Evolutionary conservation across 92 coral and sea anemone species (phyloP).

Genomic region (Porites divaricata): DNA sequence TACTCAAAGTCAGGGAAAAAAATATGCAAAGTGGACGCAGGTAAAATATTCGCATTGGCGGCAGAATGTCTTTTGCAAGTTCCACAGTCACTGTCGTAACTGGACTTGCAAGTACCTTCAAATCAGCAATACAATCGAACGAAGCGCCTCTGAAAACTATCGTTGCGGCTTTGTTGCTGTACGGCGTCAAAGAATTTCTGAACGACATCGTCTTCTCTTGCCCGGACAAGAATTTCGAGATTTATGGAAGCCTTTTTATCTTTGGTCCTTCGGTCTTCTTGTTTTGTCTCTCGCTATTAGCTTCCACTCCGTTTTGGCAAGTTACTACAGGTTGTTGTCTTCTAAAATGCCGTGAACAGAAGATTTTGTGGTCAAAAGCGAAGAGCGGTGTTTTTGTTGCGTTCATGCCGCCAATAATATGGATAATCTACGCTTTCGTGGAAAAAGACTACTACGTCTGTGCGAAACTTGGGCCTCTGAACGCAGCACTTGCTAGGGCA

Average conservation of each 20-base stretch:
- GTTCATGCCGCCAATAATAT: slow-evolving; percentile 70
- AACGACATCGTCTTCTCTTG: slow-evolving; percentile 71
- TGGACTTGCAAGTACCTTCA: neutral
- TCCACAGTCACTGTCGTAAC: neutral
- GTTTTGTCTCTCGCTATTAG: slow-evolving; percentile 75
- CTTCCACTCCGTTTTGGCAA: slow-evolving; percentile 79
- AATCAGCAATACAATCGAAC: slow-evolving; percentile 1
- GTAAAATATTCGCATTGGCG: neutral
- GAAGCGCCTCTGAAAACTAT: slow-evolving; percentile 75
- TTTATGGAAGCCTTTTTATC: slow-evolving; percentile 69
- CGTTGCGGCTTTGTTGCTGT: slow-evolving; percentile 59
- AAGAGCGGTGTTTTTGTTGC: slow-evolving; percentile 68
- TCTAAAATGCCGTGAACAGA: slow-evolving; percentile 45
- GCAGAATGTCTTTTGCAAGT: neutral
- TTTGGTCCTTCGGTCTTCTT: slow-evolving; percentile 72
- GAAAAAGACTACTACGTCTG: slow-evolving; percentile 76
- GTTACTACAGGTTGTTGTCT: slow-evolving; percentile 67
- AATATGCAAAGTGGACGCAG: neutral
- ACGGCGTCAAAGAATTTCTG: slow-evolving; percentile 74
- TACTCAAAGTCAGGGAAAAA: neutral
- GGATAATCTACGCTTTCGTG: slow-evolving; percentile 79
- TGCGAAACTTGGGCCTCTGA: slow-evolving; percentile 73
- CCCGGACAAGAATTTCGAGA: slow-evolving; percentile 63
- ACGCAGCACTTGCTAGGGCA: slow-evolving; percentile 49
- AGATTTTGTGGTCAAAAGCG: slow-evolving; percentile 66